Evolutionary conservation across 2,888 invertebrate genomes (phyloP), one percentile per base, ranked within the genome.

Genomic region (Pristionchus mayeri): DNA sequence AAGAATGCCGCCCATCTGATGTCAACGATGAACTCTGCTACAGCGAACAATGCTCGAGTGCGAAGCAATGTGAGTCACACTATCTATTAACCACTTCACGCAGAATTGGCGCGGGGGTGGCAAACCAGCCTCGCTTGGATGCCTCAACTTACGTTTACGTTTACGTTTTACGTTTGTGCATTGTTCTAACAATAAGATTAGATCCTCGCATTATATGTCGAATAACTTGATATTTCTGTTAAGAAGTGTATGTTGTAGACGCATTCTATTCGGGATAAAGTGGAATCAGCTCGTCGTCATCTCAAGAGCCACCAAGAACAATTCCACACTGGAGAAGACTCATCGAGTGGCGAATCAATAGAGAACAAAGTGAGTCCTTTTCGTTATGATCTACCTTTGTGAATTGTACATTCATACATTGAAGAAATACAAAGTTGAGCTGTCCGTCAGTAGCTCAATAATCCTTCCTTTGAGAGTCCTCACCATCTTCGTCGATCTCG

Each of bases 261-360:
- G 7, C 40, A 63, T 30, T 44, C 40, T 24, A 34, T 82, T 7
- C 16, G 21, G 40, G 48, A 24, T 21, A 82, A 82, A 48, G 63
- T 82, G 60, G 63, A 82, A 30, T 82, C 81, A n/a, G 81, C 81
- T 2, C 81, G 81, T 60, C 60, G 81, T 11, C 81, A 82, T 48
- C 81, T 82, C 48, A 48, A 44, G 9, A 44, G 30, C 18, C 81
- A 82, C 27, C 24, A 60, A 24, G 24, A 18, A 63, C 63, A 60
- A 11, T 80, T 44, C 40, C 80, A 80, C 34, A 30, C 60, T 0
- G 60, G 40, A 48, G 81, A 63, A 63, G 81, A 82, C 7, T 82
- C 81, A n/a, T 82, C 60, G 30, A 50, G 81, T 48, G 81, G 81
- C 11, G 81, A 82, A 27, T 82, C 81, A 34, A 30, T 63, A 18